A percentile compares a stretch with the other conserved stretches of the same genome.
Conservation (phyloP, 2,888 invertebrate species). For the Mythimna albipuncta region DNA sequence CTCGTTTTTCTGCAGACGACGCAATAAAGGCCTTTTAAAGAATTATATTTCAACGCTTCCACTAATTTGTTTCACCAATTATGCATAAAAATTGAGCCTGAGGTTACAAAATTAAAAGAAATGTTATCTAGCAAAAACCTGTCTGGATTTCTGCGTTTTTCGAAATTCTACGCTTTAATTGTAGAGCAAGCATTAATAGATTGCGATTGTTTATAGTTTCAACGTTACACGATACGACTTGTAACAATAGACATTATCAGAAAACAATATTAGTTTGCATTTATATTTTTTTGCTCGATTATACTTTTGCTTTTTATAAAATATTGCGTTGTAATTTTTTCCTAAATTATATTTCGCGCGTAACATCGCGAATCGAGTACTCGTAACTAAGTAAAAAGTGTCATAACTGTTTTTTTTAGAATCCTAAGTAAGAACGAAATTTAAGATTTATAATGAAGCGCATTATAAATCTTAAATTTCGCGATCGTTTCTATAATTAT, state of each 20-base stretch:
- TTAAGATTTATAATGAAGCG: no score
- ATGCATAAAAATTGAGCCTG: slow-evolving; percentile 35
- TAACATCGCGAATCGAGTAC: not conserved
- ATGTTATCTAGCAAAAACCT: slow-evolving; percentile 46
- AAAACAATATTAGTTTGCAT: not conserved
- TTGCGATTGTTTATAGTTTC: slow-evolving; percentile 28
- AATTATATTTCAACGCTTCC: slow-evolving; percentile 23
- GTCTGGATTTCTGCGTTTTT: slow-evolving; percentile 29
- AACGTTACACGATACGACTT: not conserved
- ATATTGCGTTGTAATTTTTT: not conserved
- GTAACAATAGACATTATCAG: not conserved
- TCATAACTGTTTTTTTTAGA: not conserved
- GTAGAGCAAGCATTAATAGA: slow-evolving; percentile 27
- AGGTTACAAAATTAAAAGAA: slow-evolving; percentile 33
- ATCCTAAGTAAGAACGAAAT: no score
- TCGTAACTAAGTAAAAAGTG: not conserved
- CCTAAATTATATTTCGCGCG: not conserved
- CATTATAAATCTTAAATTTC: no score
- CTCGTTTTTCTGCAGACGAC: slow-evolving; percentile 5
- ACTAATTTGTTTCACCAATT: slow-evolving; percentile 48
- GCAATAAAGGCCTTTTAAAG: slow-evolving; percentile 41
- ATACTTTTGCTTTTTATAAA: slow-evolving; percentile 3
- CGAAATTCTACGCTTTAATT: slow-evolving; percentile 35
- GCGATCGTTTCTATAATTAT: no score
- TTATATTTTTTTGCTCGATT: not conserved